Evolutionary conservation across 2,888 invertebrate genomes (phyloP), one percentile per base, ranked within the genome.

Genomic region (Zygogramma bicolorata): DNA sequence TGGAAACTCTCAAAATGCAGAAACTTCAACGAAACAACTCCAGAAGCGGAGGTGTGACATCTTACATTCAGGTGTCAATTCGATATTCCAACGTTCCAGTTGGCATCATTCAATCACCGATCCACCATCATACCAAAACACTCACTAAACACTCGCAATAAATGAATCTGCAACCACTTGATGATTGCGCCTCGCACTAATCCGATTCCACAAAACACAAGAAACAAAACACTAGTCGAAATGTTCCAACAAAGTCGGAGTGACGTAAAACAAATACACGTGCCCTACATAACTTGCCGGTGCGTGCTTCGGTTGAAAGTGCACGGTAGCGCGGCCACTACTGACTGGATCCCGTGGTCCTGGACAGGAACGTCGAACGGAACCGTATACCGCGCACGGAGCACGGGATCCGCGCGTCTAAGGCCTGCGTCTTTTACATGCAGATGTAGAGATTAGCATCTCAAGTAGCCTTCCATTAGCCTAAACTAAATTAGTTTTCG

Each of bases 301-400:
- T 71, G 71, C 67, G 71, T 58, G 34, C 53, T 49, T 34, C 53
- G 25, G 58, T 34, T 38, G 25, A 40, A 18, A 40, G 66, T 70
- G 71, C 46, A 46, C 69, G 75, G 77, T 73, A 80, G 81, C 82
- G 79, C 81, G 79, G 77, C 78, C 76, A 80, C 81, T 79, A 81
- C 82, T 82, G 78, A 80, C 82, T 82, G 77, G 78, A 74, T 76
- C 77, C 76, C 76, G 79, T 73, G 73, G 73, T 63, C 77, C 78
- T 77, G 78, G 77, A 79, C 78, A 73, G 66, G 73, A 75, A 69
- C 76, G 76, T 68, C 77, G 68, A 70, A 65, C 49, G 38, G 68
- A 57, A 63, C 38, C 46, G 75, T 65, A 69, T 38, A 38, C 29
- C 67, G 72, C 68, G 75, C 74, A 73, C 58, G 29, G 65, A 49